Evolutionary conservation across 2,888 invertebrate genomes (phyloP), one percentile per base, ranked within the genome.

Genomic region (Philhelius pedissequus): DNA sequence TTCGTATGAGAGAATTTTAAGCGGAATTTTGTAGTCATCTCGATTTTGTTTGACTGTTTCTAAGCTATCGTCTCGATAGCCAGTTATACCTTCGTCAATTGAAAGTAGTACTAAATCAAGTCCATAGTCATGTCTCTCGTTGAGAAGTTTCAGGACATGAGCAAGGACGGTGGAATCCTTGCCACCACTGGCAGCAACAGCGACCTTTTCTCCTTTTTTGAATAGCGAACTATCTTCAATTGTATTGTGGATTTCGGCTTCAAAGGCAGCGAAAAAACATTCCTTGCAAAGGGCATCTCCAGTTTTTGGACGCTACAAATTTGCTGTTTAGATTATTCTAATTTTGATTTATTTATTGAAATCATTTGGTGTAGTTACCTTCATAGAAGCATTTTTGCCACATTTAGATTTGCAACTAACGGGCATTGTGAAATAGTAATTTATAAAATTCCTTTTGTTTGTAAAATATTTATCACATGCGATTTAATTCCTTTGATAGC

Each of bases 141-240:
- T 99, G 11, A 99, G 92, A 2, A 96, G 92, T 92, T 99, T 98
- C 88, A 99, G 91, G 27, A 98, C 94, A 90, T 98, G 96, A 0
- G 99, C 99, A 71, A 99, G 93, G 15, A 99, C 99, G 3, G 99
- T 99, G 0, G 99, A 99, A 91, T 99, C 99, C 93, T 97, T 97
- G 30, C 97, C 97, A 32, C 97, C 97, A 40, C 97, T 97, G 0
- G 98, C 99, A 30, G 97, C 99, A 27, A 99, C 94, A 1, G 98
- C 99, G 27, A 99, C 97, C 45, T 95, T 96, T 88, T 97, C 95
- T 0, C 97, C 97, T 69, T 92, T 93, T 69, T 94, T 94, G 90
- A 99, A 99, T 60, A 99, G 92, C 86, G 96, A 93, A 25, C 95
- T 96, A 89, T 95, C 94, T 1, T 93, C 93, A 62, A 99, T 98